Percentiles rank a stretch among this genome's conserved stretches.
These are phyloP conservation scores for Rhagium mordax DNA, from an alignment of 2,888 invertebrate genomes.

Conservation along the genomic window DNA sequence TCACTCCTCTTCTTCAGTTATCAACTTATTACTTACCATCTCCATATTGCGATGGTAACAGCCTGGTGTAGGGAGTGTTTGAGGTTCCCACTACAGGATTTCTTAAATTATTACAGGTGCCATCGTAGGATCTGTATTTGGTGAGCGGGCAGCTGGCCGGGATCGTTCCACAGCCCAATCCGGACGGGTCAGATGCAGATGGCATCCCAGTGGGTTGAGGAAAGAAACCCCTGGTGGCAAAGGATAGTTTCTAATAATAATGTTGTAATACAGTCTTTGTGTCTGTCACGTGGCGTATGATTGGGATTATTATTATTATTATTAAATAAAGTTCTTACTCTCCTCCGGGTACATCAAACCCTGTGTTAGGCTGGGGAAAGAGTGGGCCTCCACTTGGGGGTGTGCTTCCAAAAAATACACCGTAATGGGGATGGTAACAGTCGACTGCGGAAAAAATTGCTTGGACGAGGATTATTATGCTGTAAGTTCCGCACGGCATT, in stretches of 20 bases:
- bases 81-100: conserved; percentile 88
- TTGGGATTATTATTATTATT: too few species aligned
- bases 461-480: not conserved
- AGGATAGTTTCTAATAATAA: not conserved
- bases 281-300: too few species aligned
- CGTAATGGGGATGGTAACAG: not conserved
- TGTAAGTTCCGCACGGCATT: not conserved
- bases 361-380: not conserved
- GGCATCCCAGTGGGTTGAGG: conserved; percentile 10
- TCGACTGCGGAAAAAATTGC: not conserved
- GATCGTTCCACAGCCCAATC: conserved; percentile 52
- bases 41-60: conserved; percentile 77
- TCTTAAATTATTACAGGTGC: conserved; percentile 93
- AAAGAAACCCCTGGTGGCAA: not conserved
- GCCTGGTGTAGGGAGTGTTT: conserved; percentile 79
- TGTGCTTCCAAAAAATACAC: not conserved
- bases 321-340: not conserved
- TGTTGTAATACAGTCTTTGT: too few species aligned
- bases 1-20: too few species aligned
- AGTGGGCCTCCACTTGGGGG: not conserved
- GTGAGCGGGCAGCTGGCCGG: conserved; percentile 65
- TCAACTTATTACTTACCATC: conserved; percentile 80
- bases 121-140: conserved; percentile 88
- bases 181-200: conserved; percentile 35
- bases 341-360: not conserved